Percentiles rank a stretch among this genome's conserved stretches.
These are phyloP conservation scores for Dasypus novemcinctus DNA, from an alignment of 2,113 vertebrate species.

Conservation along the genomic window DNA sequence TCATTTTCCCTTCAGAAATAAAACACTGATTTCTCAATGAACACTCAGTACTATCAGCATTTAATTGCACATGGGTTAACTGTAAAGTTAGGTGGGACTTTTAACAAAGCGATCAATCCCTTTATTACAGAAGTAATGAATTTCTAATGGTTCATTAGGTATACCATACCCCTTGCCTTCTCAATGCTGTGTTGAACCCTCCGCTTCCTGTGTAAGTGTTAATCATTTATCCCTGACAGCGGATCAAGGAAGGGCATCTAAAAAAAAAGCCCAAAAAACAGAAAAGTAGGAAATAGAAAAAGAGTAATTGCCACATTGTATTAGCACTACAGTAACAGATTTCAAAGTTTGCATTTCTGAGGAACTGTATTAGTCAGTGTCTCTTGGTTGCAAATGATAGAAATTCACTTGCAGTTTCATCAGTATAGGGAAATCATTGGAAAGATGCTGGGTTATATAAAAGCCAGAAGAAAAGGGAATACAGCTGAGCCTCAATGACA, in stretches of 20 bases:
- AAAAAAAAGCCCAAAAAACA: neutral
- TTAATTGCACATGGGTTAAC: conserved; percentile 79
- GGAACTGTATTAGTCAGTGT: neutral
- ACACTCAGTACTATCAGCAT: conserved; percentile 69
- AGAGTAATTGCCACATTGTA: neutral
- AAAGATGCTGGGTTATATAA: neutral
- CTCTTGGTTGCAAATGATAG: neutral
- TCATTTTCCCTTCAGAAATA: conserved; percentile 73
- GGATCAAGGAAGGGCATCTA: conserved; percentile 62
- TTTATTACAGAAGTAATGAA: conserved; percentile 80
- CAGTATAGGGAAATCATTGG: neutral
- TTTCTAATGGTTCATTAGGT: conserved; percentile 78
- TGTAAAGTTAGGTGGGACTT: conserved; percentile 75
- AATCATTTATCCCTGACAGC: conserved; percentile 64
- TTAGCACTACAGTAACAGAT: conserved; percentile 41
- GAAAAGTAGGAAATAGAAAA: conserved; percentile 42
- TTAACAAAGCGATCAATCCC: conserved; percentile 76
- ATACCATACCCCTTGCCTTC: conserved; percentile 45
- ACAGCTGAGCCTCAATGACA: neutral
- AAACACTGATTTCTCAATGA: conserved; percentile 77
- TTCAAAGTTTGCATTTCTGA: neutral
- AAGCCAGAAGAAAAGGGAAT: neutral
- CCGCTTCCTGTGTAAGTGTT: conserved; percentile 56
- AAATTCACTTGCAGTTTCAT: neutral
- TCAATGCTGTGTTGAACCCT: conserved; percentile 40